Evolutionary conservation across 1,140 invertebrate genomes (phyloP).

Genomic region (Cardiocondyla obscurior): DNA sequence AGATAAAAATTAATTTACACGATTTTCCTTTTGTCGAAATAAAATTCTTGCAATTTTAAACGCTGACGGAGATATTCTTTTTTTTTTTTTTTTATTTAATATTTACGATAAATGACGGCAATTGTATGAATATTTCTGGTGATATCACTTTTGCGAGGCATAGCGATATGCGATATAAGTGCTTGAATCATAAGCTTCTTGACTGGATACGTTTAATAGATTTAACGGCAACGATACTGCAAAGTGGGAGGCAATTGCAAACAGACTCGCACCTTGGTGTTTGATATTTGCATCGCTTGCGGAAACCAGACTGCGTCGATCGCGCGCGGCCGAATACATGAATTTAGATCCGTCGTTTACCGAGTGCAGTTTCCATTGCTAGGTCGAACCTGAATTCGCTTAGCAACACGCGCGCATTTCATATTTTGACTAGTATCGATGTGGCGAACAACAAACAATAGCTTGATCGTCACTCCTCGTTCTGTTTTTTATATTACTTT

Average conservation of each 20-base stretch:
- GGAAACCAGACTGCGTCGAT: conserved; percentile 68
- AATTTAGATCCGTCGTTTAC: conserved; percentile 57
- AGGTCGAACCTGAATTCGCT: conserved; percentile 52
- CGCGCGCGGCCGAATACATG: conserved; percentile 66
- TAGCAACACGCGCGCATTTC: conserved; percentile 54
- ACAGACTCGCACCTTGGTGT: conserved; percentile 42
- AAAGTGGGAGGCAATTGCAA: conserved; percentile 68
- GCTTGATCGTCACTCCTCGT: background rate
- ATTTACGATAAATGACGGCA: background rate
- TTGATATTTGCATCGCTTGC: conserved; percentile 66
- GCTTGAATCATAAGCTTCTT: background rate
- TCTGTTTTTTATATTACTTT: background rate
- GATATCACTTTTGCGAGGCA: background rate
- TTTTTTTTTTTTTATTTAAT: no score
- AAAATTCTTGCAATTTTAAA: background rate
- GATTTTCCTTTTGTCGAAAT: background rate
- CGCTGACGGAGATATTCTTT: background rate
- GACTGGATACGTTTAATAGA: background rate
- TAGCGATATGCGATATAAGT: background rate
- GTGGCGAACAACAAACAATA: conserved; percentile 41
- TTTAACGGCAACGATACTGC: background rate
- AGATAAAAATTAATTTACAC: background rate
- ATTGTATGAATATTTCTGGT: background rate
- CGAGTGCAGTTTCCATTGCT: conserved; percentile 61
- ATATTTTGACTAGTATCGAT: conserved; percentile 16